A percentile compares a stretch with the other conserved stretches of the same genome.
Conservation (phyloP, 2,888 invertebrate species). For the Xylota sylvarum region DNA sequence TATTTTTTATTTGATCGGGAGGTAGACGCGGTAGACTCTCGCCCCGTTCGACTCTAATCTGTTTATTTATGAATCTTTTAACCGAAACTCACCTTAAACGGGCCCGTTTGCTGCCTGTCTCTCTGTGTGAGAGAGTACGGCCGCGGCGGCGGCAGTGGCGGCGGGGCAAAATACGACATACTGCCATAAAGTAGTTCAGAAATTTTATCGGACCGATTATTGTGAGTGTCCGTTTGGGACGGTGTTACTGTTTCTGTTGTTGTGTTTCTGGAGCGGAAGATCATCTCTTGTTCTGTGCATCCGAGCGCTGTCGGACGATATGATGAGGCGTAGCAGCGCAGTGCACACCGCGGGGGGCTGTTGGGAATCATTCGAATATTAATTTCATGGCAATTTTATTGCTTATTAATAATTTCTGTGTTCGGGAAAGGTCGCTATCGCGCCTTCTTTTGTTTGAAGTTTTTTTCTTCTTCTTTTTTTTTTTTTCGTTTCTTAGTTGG, state of each 20-base stretch:
- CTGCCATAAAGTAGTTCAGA: slow-evolving; percentile 70
- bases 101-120: background rate
- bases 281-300: slow-evolving; percentile 30
- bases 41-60: slow-evolving; percentile 51
- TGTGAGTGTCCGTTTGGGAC: slow-evolving; percentile 48
- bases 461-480: background rate
- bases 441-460: slow-evolving; percentile 68
- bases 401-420: slow-evolving; percentile 82
- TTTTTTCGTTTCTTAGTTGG: slow-evolving; percentile 9
- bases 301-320: slow-evolving; percentile 26
- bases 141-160: no score
- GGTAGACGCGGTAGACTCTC: slow-evolving; percentile 20
- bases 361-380: slow-evolving; percentile 84
- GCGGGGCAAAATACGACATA: slow-evolving; percentile 3
- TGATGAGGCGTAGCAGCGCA: slow-evolving; percentile 41
- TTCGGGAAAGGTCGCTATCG: slow-evolving; percentile 44
- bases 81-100: slow-evolving; percentile 47
- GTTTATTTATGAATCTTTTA: slow-evolving; percentile 66
- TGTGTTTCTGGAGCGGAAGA: slow-evolving; percentile 49
- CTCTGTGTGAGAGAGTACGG: background rate
- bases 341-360: slow-evolving; percentile 43
- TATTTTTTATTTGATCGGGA: slow-evolving; percentile 63
- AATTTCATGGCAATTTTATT: slow-evolving; percentile 85
- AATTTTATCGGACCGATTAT: slow-evolving; percentile 59
- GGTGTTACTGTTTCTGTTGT: slow-evolving; percentile 20